Conservation (phyloP, 2,888 invertebrate species). For the Embidobia sp. region DNA sequence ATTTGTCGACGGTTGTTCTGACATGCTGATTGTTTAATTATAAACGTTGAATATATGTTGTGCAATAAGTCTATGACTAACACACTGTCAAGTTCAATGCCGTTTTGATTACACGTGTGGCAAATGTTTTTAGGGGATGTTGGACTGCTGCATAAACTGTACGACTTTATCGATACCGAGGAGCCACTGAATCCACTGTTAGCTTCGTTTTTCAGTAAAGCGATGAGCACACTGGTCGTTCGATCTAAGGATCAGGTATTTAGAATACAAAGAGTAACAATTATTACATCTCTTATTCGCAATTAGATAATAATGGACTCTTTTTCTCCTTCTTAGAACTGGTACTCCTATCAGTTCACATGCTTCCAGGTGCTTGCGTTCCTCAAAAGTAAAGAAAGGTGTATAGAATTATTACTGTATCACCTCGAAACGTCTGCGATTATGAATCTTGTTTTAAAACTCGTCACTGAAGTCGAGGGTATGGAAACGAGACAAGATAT, state of each 20-base stretch:
- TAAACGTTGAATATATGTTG: not conserved
- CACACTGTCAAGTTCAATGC: too few species aligned
- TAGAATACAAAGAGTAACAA: conserved; percentile 1
- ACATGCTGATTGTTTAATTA: not conserved
- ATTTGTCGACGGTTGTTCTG: too few species aligned
- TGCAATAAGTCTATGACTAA: conserved; percentile 9
- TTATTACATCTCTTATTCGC: too few species aligned
- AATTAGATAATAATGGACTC: conserved; percentile 34
- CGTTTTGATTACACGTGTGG: too few species aligned
- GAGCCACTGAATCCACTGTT: conserved; percentile 95
- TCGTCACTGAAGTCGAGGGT: conserved; percentile 91
- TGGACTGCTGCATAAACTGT: conserved; percentile 90
- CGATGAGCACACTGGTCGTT: conserved; percentile 93
- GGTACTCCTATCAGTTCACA: conserved; percentile 95
- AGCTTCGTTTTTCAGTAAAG: conserved; percentile 98
- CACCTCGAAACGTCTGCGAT: conserved; percentile 97
- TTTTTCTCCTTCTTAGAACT: conserved; percentile 85
- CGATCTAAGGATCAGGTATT: conserved; percentile 92
- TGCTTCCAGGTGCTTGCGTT: conserved; percentile 96
- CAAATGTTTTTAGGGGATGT: conserved; percentile 86
- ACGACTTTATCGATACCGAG: conserved; percentile 93
- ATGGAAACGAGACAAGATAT: conserved; percentile 87
- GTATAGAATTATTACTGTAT: conserved; percentile 92
- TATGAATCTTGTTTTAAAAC: conserved; percentile 94
- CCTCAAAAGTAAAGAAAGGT: conserved; percentile 92